These are phyloP conservation scores for Cheilosia scutellata DNA, from an alignment of 2,888 invertebrate genomes.

Conservation along the genomic window DNA sequence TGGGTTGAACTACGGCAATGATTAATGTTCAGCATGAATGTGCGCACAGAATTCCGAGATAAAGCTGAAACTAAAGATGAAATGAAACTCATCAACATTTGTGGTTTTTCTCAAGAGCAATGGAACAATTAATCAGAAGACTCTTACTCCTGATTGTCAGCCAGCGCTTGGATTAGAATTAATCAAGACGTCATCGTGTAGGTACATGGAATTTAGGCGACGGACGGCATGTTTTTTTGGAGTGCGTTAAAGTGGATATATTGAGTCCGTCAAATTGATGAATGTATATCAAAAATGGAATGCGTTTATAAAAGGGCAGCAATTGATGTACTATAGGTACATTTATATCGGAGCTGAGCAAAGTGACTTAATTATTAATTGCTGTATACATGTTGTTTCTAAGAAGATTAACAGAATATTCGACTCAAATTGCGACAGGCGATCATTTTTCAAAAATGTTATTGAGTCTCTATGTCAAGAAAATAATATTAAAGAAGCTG, in stretches of 20 bases:
- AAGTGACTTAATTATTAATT: too few relatives aligned
- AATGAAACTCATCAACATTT: constrained; percentile 1
- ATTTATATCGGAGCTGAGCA: too few relatives aligned
- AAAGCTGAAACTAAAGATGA: background rate
- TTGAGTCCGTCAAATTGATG: background rate
- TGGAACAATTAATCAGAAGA: constrained; percentile 1
- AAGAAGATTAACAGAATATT: too few relatives aligned
- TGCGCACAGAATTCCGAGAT: background rate
- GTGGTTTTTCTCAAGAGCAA: background rate
- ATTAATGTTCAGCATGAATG: background rate
- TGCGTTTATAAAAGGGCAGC: too few relatives aligned
- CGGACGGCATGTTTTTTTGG: background rate
- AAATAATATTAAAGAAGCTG: too few relatives aligned
- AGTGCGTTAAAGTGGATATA: background rate
- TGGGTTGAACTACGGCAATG: background rate
- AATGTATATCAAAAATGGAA: background rate
- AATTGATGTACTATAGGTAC: too few relatives aligned
- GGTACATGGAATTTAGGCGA: background rate
- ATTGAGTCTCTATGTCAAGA: too few relatives aligned
- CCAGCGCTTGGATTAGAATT: background rate
- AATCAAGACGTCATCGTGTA: background rate
- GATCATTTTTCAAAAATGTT: too few relatives aligned
- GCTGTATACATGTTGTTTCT: too few relatives aligned
- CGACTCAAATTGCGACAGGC: too few relatives aligned
- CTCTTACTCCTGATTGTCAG: background rate